Evolutionary conservation across 2,797 vertebrate species (phyloP).

Genomic region (Melanotaenia boesemani): DNA sequence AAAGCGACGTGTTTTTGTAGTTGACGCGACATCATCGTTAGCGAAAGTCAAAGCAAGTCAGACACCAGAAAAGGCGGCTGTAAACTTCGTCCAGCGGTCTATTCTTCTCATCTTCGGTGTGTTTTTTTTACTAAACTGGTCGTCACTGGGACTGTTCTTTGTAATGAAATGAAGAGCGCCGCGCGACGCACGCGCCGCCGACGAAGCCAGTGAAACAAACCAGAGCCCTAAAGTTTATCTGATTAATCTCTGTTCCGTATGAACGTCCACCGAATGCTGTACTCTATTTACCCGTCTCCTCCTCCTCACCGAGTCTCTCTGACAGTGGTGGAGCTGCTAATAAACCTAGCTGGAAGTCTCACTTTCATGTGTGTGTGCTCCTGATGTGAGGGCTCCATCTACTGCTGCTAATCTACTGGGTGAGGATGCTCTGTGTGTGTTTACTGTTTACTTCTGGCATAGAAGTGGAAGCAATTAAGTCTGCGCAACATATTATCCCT

Average conservation of each 20-base stretch:
- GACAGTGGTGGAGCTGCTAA: constrained; percentile 34
- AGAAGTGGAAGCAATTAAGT: background rate
- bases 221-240: constrained; percentile 1
- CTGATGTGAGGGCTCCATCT: constrained; percentile 74
- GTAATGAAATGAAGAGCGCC: background rate
- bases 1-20: constrained; percentile 14
- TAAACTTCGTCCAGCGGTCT: background rate
- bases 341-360: constrained; percentile 45
- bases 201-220: background rate
- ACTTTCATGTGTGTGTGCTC: constrained; percentile 39
- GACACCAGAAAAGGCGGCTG: background rate
- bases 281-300: constrained; percentile 34
- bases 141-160: background rate
- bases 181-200: constrained; percentile 9
- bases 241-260: background rate
- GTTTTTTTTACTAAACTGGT: background rate
- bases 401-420: constrained; percentile 59
- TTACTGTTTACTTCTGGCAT: background rate
- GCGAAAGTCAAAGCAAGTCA: background rate
- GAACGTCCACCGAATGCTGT: constrained; percentile 13
- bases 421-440: constrained; percentile 19
- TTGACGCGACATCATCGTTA: background rate
- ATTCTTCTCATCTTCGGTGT: constrained; percentile 2
- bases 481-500: background rate
- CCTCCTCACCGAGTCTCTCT: constrained; percentile 10